Base-by-base conservation (phyloP, 2,888 invertebrate genomes). In the Cephus pygmeus region DNA sequence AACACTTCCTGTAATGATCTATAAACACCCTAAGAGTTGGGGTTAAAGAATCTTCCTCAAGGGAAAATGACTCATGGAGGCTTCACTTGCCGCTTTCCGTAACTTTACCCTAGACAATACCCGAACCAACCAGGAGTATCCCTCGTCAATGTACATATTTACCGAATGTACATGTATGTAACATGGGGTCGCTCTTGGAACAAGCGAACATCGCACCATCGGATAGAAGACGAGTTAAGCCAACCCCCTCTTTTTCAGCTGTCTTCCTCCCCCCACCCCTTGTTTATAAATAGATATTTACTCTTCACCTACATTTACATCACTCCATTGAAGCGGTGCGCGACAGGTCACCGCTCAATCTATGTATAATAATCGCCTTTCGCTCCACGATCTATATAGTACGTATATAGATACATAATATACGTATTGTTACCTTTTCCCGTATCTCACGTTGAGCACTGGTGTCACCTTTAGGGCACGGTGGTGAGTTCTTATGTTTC, bases 281-380 rank as follows among this genome's bases (percentile, higher is more conserved):
- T 56, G 79, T 86, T 88, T 91, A 91, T 90, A 88, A 91, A 91
- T 91, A 91, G 90, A 87, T 85, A 83, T 87, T 90, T 89, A 89
- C 89, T 90, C 89, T 90, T 90, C 87, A 89, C 88, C 88, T 88
- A 90, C 88, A 89, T 88, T 90, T 88, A 87, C 86, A 92, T 90
- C 82, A 91, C 91, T 85, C 91, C 90, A 86, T 91, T 91, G 83
- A 92, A 91, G 84, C 92, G 90, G 85, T 90, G 89, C 80, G 92
- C 91, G 85, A 92, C 89, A 85, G 93, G 93, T 92, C 93, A 92
- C 92, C 92, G 90, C 85, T 90, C 89, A 90, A 90, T 89, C 87
- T 86, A 83, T 85, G 85, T 85, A 85, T 34, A 71, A n/a, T 31
- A 71, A 71, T 71, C 69, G 30, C 69, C 69, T 30, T 33, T 30